Percentiles rank a stretch among this genome's conserved stretches.
Conservation (phyloP, 1,140 invertebrate species). For the Danaus melanippus region DNA sequence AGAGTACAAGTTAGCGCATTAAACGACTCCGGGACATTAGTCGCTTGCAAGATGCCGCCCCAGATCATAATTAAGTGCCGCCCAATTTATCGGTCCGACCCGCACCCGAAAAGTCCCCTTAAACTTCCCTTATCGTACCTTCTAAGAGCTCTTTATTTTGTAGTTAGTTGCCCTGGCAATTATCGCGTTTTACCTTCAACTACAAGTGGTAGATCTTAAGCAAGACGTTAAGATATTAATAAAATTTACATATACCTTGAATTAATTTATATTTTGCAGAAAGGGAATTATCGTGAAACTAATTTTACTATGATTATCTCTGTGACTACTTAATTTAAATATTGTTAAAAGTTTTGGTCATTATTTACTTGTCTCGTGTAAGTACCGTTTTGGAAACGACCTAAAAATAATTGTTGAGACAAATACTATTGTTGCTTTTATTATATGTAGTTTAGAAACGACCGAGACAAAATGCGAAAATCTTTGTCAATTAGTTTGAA, state of each 20-base stretch:
- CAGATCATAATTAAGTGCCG: slow-evolving; percentile 72
- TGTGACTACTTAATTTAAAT: too few relatives aligned
- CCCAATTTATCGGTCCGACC: slow-evolving; percentile 69
- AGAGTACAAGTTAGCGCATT: slow-evolving; percentile 70
- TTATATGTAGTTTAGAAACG: slow-evolving; percentile 19
- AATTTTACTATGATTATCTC: too few relatives aligned
- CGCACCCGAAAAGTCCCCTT: slow-evolving; percentile 65
- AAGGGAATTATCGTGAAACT: too few relatives aligned
- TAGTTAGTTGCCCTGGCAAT: slow-evolving; percentile 56
- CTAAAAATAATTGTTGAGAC: slow-evolving; percentile 48
- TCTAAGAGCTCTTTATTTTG: slow-evolving; percentile 67
- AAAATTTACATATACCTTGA: slow-evolving; percentile 9
- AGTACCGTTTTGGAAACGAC: slow-evolving; percentile 52
- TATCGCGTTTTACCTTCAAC: slow-evolving; percentile 56
- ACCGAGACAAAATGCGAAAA: slow-evolving; percentile 24
- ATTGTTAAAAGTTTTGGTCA: not conserved
- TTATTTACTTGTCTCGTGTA: slow-evolving; percentile 19
- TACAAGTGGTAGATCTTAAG: slow-evolving; percentile 9
- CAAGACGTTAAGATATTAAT: slow-evolving; percentile 5
- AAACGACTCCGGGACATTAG: slow-evolving; percentile 69
- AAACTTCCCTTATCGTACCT: slow-evolving; percentile 68
- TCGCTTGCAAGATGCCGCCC: slow-evolving; percentile 69
- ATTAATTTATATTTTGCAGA: slow-evolving; percentile 6
- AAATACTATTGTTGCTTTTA: slow-evolving; percentile 33
- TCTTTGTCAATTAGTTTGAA: slow-evolving; percentile 35